Evolutionary conservation across 2,113 vertebrate species (phyloP), one percentile per base, ranked within the genome.

Genomic region (Pollimyrus isidori): DNA sequence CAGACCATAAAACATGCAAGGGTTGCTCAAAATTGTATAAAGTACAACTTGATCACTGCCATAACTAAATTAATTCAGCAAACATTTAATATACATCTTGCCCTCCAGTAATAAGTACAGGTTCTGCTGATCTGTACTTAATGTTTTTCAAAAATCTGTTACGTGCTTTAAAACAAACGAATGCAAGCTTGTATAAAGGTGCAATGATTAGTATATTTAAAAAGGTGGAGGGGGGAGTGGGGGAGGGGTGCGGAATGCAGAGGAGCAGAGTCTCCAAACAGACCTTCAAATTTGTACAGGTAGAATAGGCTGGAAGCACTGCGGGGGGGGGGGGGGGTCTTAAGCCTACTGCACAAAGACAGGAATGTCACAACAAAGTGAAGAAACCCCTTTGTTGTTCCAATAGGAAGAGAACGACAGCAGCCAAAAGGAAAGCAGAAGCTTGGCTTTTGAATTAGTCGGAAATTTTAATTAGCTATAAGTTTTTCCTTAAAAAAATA

Each of bases 291-390:
- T 65, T 42, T 42, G 87, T 45, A 42, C 87, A 15, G 42, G 53
- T 62, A 87, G n/a, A 58, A 45, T 62, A 53, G 53, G 7, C 53
- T 58, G 53, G 15, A 62, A 65, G 35, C 52, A 39, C 53, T 13
- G 13, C 6, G 19, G 35, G 35, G 21, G 87, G 7, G 86, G 13
- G 85, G 49, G 49, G 35, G 35, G 35, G 35, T 39, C 30, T 56
- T 35, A 87, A 90, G 45, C 83, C 15, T 76, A 65, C 80, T 88
- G 30, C 84, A 39, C 89, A 91, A 90, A 91, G 85, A 53, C 17
- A 49, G 90, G 89, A 93, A 92, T 92, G 93, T 93, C 91, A 87
- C 91, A 92, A 91, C 90, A 92, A 87, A 89, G 83, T 91, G 91
- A 87, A 87, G 91, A 89, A 90, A 91, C 90, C 88, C 89, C 88